Evolutionary conservation across 1,140 invertebrate genomes (phyloP).

Genomic region (Penaeus vannamei): DNA sequence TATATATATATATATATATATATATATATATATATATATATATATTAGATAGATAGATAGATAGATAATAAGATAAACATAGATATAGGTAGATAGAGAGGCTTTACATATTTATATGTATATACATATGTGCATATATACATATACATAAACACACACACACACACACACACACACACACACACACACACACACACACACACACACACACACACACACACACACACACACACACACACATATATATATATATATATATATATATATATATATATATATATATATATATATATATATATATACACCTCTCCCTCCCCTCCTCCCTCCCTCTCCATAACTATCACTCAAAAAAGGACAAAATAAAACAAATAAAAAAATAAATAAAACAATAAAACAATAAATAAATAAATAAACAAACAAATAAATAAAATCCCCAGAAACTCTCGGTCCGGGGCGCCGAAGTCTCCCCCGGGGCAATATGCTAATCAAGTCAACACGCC

Average conservation of each 20-base stretch:
- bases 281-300: no score
- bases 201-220: neutral
- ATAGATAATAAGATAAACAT: neutral
- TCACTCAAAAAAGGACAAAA: no score
- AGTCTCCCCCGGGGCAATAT: no score
- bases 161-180: neutral
- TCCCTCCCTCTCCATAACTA: no score
- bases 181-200: neutral
- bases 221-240: neutral
- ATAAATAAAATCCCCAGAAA: no score
- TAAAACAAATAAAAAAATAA: no score
- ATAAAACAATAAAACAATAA: no score
- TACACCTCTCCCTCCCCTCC: no score
- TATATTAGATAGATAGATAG: neutral
- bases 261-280: no score
- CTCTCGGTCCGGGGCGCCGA: no score
- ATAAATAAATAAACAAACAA: no score
- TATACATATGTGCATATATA: constrained; percentile 20
- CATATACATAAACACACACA: neutral
- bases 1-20: constrained; percentile 24
- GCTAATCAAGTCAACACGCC: no score
- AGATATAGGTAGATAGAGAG: constrained; percentile 1
- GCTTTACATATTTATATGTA: constrained; percentile 6
- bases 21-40: constrained; percentile 6
- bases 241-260: neutral